These are phyloP conservation scores for Rhogogaster chlorosoma DNA, from an alignment of 2,888 invertebrate genomes.

Conservation along the genomic window DNA sequence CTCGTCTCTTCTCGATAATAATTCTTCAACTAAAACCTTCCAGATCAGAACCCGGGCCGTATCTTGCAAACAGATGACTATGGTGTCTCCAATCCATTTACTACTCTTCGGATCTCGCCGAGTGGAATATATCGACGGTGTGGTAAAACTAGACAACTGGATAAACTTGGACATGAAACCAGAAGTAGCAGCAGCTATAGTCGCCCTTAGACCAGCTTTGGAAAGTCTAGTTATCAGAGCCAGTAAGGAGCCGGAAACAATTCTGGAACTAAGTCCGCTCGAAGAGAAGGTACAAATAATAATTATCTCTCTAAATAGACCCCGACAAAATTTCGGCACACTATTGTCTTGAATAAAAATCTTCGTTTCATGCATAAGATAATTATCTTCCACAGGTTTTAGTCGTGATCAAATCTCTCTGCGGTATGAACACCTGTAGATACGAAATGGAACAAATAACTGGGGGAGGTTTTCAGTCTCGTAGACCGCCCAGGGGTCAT, in stretches of 20 bases:
- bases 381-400: slow-evolving; percentile 80
- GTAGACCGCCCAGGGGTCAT: slow-evolving; percentile 79
- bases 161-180: slow-evolving; percentile 93
- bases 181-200: slow-evolving; percentile 88
- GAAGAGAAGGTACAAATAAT: slow-evolving; percentile 82
- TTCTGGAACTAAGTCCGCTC: slow-evolving; percentile 82
- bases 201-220: slow-evolving; percentile 92
- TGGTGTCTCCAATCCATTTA: slow-evolving; percentile 96
- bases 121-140: slow-evolving; percentile 87
- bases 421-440: slow-evolving; percentile 88
- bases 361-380: neutral
- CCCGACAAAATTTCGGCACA: neutral
- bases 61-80: slow-evolving; percentile 97
- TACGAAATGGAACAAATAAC: slow-evolving; percentile 82
- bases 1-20: neutral
- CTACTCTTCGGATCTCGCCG: slow-evolving; percentile 95
- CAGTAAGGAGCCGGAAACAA: slow-evolving; percentile 89
- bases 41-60: slow-evolving; percentile 95
- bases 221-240: slow-evolving; percentile 91
- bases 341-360: neutral
- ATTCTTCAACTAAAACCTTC: slow-evolving; percentile 49
- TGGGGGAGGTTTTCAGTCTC: slow-evolving; percentile 78
- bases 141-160: slow-evolving; percentile 95
- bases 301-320: neutral
- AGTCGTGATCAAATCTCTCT: slow-evolving; percentile 86